phyloP scores from a whole-genome alignment of 2,113 vertebrate genomes.

The Paracanthobrama guichenoti region DNA sequence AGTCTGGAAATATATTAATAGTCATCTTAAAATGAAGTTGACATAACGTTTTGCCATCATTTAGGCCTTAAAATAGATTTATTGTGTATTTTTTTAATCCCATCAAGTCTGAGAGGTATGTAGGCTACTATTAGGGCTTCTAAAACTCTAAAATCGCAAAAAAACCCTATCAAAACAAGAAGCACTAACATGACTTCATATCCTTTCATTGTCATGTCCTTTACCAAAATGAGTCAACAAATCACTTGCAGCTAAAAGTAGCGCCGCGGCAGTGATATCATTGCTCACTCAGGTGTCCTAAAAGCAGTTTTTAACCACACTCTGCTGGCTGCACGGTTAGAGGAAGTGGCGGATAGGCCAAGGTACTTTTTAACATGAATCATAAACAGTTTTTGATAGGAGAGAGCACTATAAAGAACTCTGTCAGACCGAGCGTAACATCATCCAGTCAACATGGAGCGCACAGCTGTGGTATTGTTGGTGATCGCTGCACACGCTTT shows the following conservation, averaged over 20 bases:
- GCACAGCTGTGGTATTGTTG: conserved; percentile 38
- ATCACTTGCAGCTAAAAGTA: neutral
- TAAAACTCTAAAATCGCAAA: neutral
- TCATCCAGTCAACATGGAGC: conserved; percentile 32
- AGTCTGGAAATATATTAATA: conserved; percentile 50
- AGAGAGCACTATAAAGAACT: conserved; percentile 46
- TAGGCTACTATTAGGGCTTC: neutral
- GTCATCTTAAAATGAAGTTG: neutral
- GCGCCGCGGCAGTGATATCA: neutral
- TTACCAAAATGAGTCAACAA: conserved; percentile 4
- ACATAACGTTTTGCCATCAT: neutral
- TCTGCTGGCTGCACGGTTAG: neutral
- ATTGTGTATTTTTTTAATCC: neutral
- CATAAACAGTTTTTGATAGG: conserved; percentile 20
- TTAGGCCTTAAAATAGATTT: conserved; percentile 1
- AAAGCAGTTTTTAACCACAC: conserved; percentile 34
- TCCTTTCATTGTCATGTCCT: neutral
- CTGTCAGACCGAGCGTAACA: neutral
- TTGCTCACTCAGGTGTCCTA: conserved; percentile 18
- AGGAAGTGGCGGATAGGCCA: conserved; percentile 41
- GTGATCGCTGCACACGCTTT: conserved; percentile 15
- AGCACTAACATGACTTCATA: neutral
- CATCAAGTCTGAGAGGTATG: neutral
- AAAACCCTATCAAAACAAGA: neutral
- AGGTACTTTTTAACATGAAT: conserved; percentile 56